A percentile compares a stretch with the other conserved stretches of the same genome.
phyloP scores from a whole-genome alignment of 2,888 invertebrate genomes.

The Machimus atricapillus region DNA sequence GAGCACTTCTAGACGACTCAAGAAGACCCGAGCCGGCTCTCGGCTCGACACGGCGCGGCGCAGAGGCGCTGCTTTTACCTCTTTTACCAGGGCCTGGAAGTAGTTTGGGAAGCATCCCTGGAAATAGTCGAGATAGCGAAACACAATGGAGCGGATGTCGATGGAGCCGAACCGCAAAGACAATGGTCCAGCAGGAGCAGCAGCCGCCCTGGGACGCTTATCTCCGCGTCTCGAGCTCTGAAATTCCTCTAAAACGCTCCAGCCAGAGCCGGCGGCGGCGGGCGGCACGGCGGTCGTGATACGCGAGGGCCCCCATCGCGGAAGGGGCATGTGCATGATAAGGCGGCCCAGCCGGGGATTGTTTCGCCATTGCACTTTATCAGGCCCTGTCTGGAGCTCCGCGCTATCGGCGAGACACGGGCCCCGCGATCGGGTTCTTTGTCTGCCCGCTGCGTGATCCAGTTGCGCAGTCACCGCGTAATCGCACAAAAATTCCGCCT shows the following conservation, averaged over 20 bases:
- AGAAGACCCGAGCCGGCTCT: neutral
- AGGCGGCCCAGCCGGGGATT: neutral
- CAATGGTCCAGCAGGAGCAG: neutral
- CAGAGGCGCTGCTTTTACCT: constrained; percentile 2
- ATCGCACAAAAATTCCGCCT: constrained; percentile 18
- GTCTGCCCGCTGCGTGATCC: constrained; percentile 13
- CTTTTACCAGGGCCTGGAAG: neutral
- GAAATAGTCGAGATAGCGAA: neutral
- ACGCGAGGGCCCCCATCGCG: neutral
- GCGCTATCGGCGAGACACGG: constrained; percentile 17
- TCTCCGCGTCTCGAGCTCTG: neutral
- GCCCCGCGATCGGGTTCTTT: neutral
- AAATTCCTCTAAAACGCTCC: neutral
- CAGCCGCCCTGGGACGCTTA: neutral
- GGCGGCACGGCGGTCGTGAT: neutral
- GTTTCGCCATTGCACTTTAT: constrained; percentile 5
- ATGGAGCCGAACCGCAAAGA: neutral
- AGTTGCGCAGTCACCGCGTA: constrained; percentile 6
- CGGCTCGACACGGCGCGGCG: neutral
- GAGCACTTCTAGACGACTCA: constrained; percentile 17
- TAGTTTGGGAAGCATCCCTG: neutral
- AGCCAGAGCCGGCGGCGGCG: too few species aligned
- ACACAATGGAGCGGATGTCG: constrained; percentile 3
- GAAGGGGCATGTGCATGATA: constrained; percentile 1
- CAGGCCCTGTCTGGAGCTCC: neutral